Conservation (phyloP, 1,140 invertebrate species). For the Eulimnadia texana region DNA sequence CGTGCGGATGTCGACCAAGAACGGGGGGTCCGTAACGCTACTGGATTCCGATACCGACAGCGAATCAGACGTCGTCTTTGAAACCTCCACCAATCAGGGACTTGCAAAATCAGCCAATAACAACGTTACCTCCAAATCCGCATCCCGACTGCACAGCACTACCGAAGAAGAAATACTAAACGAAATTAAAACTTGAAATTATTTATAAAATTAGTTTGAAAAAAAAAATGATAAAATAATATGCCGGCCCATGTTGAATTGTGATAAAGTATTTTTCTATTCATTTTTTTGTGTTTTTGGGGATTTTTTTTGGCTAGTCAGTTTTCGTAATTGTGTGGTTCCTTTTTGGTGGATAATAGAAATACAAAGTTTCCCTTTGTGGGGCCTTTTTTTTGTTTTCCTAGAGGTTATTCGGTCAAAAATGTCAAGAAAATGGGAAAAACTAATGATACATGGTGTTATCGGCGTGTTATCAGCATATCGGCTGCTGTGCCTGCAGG, state of each 20-base stretch:
- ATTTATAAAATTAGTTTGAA: too few species aligned
- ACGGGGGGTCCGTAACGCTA: too few species aligned
- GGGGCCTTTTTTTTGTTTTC: background rate
- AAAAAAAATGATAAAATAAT: too few species aligned
- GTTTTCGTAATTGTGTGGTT: background rate
- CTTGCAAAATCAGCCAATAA: background rate
- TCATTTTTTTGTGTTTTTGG: too few species aligned
- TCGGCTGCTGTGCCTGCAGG: too few species aligned
- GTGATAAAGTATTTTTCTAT: too few species aligned
- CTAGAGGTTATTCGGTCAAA: background rate
- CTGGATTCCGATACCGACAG: slow-evolving; percentile 5
- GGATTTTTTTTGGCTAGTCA: too few species aligned
- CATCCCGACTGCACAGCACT: background rate
- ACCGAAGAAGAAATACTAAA: background rate
- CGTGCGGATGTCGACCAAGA: slow-evolving; percentile 1
- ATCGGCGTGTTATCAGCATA: background rate
- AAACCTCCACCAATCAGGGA: background rate
- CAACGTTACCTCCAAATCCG: background rate
- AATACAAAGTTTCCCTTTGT: too few species aligned
- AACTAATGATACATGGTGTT: slow-evolving; percentile 5
- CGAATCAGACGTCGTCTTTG: slow-evolving; percentile 1
- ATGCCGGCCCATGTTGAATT: too few species aligned
- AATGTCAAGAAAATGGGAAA: background rate
- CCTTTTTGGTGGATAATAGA: background rate
- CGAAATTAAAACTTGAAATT: background rate